Conservation (phyloP, 2,113 vertebrate genomes). For the Tragelaphus strepsiceros region DNA sequence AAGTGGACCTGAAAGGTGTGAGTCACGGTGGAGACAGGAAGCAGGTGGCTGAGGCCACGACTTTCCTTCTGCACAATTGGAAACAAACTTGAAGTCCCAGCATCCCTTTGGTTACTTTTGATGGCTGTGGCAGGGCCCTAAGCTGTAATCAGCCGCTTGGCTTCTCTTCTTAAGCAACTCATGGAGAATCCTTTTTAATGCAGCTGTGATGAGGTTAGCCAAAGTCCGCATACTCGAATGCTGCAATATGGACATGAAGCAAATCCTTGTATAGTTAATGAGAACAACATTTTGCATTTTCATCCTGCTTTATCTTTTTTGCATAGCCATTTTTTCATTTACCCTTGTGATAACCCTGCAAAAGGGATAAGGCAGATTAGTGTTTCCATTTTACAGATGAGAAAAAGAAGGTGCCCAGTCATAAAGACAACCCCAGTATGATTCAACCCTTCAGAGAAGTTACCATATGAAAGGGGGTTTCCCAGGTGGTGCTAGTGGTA, state of each 20-base stretch:
- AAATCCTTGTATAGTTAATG: conserved; percentile 58
- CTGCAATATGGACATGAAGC: conserved; percentile 58
- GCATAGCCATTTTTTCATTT: background rate
- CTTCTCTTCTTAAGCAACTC: conserved; percentile 55
- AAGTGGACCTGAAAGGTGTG: conserved; percentile 62
- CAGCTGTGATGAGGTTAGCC: conserved; percentile 72
- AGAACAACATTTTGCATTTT: conserved; percentile 64
- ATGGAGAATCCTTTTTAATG: conserved; percentile 67
- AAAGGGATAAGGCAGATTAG: background rate
- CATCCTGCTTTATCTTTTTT: conserved; percentile 15
- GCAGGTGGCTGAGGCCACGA: conserved; percentile 57
- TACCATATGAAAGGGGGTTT: background rate
- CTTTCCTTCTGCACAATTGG: conserved; percentile 51
- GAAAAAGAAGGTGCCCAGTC: background rate
- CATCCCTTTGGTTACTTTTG: conserved; percentile 64
- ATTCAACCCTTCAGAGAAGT: background rate
- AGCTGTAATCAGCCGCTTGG: conserved; percentile 66
- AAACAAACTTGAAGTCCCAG: conserved; percentile 64
- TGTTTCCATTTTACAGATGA: conserved; percentile 17
- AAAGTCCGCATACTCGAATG: conserved; percentile 63
- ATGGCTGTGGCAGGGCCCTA: conserved; percentile 50
- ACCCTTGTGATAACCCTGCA: background rate
- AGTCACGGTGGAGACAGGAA: conserved; percentile 66
- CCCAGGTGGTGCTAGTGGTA: background rate
- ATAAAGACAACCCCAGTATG: background rate